A percentile compares a stretch with the other conserved stretches of the same genome.
Evolutionary conservation across 2,888 invertebrate genomes (phyloP).

Genomic region (Calameuta pallipes): DNA sequence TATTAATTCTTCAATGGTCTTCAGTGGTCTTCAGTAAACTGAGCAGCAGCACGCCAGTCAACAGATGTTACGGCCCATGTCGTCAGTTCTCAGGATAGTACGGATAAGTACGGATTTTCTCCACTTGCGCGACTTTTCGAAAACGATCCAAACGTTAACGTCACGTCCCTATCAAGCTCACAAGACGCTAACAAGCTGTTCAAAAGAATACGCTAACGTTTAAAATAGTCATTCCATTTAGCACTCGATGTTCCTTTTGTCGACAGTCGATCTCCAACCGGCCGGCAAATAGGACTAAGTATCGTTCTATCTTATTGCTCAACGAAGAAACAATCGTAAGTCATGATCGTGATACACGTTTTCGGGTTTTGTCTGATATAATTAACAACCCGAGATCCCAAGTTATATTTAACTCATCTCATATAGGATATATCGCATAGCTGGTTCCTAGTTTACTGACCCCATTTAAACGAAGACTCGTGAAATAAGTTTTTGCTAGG

Average conservation of each 20-base stretch:
- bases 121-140: background rate
- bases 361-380: background rate
- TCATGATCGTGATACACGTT: background rate
- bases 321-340: background rate
- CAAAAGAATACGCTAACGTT: background rate
- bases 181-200: background rate
- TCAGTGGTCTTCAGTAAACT: background rate
- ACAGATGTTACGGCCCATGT: background rate
- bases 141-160: background rate
- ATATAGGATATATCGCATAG: background rate
- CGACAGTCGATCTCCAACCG: background rate
- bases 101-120: background rate
- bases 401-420: background rate
- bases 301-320: background rate
- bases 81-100: background rate
- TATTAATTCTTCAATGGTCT: background rate
- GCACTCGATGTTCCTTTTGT: background rate
- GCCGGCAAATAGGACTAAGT: background rate
- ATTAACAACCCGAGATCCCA: background rate
- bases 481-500: background rate
- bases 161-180: background rate
- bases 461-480: background rate
- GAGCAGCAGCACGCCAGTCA: background rate
- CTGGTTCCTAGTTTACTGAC: background rate
- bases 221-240: background rate